Conservation (phyloP, 2,888 invertebrate species). For the Heliothis peltigera region DNA sequence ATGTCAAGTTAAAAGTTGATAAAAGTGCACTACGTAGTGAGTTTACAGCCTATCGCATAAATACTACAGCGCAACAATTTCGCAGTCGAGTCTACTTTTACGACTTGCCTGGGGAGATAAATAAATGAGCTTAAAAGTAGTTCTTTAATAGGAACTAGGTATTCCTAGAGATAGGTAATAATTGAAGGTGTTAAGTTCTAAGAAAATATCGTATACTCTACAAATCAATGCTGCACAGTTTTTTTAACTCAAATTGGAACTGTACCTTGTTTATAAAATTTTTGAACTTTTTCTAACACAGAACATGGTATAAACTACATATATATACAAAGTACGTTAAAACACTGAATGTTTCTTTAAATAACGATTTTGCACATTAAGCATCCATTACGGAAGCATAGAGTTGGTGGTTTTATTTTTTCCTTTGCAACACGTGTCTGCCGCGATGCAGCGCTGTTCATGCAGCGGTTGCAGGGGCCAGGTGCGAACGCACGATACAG, state of each 20-base stretch:
- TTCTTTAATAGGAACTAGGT: conserved; percentile 23
- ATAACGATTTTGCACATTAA: conserved; percentile 60
- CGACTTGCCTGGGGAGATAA: conserved; percentile 41
- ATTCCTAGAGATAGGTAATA: neutral
- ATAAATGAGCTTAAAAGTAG: conserved; percentile 30
- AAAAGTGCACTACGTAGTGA: conserved; percentile 29
- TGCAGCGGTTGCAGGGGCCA: conserved; percentile 63
- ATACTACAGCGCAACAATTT: conserved; percentile 47
- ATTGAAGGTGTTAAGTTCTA: too few relatives aligned
- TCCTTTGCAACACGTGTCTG: conserved; percentile 60
- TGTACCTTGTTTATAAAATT: neutral
- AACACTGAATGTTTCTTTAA: conserved; percentile 36
- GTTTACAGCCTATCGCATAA: conserved; percentile 45
- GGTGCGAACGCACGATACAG: conserved; percentile 72
- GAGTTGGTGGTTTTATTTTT: conserved; percentile 52
- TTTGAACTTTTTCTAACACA: neutral
- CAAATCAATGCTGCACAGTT: too few relatives aligned
- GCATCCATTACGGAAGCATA: conserved; percentile 62
- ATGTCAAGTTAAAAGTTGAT: conserved; percentile 36
- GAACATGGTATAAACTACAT: neutral
- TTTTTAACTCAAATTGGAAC: too few relatives aligned
- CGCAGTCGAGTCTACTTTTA: conserved; percentile 31
- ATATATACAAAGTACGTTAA: conserved; percentile 6
- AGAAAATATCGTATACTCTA: too few relatives aligned
- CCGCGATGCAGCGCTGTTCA: conserved; percentile 43